phyloP scores from a whole-genome alignment of 2,797 vertebrate genomes.

The Aplochiton taeniatus region DNA sequence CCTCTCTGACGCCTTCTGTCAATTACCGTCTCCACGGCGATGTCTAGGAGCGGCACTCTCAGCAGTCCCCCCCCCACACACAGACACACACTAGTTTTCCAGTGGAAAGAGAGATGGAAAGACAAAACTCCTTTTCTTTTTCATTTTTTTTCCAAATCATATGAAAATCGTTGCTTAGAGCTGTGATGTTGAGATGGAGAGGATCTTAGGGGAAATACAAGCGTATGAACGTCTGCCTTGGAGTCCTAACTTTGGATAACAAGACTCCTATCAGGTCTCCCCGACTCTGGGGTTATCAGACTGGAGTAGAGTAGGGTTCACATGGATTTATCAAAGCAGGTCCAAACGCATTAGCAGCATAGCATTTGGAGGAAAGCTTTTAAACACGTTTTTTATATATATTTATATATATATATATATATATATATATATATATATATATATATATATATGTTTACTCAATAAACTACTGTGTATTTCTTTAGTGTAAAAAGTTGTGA shows the following conservation, averaged over 20 bases:
- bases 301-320: slow-evolving; percentile 23
- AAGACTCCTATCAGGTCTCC: slow-evolving; percentile 34
- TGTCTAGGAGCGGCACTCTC: slow-evolving; percentile 57
- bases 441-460: too few species aligned
- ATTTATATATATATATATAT: too few species aligned
- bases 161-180: slow-evolving; percentile 48
- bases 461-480: too few species aligned
- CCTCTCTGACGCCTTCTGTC: slow-evolving; percentile 57
- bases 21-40: slow-evolving; percentile 53
- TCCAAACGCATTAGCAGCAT: too few species aligned
- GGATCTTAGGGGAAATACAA: slow-evolving; percentile 53
- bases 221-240: slow-evolving; percentile 57
- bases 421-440: too few species aligned
- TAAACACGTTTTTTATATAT: too few species aligned
- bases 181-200: slow-evolving; percentile 39
- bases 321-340: too few species aligned
- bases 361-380: too few species aligned
- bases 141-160: slow-evolving; percentile 59
- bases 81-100: too few species aligned
- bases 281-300: slow-evolving; percentile 12
- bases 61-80: slow-evolving; percentile 55
- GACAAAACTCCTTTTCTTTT: slow-evolving; percentile 36
- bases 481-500: too few species aligned
- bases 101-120: too few species aligned
- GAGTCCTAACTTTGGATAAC: slow-evolving; percentile 61